These are phyloP conservation scores for Enteromius treurensis DNA, from an alignment of 2,797 vertebrate species.

Conservation along the genomic window DNA sequence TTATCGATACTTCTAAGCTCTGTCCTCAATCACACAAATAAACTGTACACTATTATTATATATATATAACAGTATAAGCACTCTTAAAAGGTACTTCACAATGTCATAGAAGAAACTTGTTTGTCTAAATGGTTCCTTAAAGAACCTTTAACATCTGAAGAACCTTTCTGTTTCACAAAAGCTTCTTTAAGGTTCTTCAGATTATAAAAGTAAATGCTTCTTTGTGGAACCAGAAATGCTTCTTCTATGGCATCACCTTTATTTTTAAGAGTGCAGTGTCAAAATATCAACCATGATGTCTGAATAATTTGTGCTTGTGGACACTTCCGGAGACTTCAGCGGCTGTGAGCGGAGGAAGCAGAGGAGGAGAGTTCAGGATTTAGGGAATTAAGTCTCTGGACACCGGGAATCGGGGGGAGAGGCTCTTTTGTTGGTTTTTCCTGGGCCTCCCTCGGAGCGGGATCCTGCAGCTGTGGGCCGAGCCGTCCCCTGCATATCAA, in stretches of 20 bases:
- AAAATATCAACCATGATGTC: neutral
- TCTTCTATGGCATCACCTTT: no score
- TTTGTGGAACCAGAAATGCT: neutral
- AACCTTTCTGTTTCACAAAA: no score
- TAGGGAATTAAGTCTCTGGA: conserved; percentile 82
- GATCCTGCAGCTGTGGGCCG: conserved; percentile 86
- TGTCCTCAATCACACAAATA: no score
- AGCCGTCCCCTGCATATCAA: conserved; percentile 86
- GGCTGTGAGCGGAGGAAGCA: conserved; percentile 65
- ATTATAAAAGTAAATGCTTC: neutral
- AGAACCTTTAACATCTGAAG: no score
- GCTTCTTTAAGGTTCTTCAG: no score
- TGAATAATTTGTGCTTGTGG: neutral
- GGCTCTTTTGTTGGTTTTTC: conserved; percentile 80
- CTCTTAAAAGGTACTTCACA: no score
- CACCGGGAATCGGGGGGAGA: conserved; percentile 68
- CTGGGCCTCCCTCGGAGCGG: conserved; percentile 76
- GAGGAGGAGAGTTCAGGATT: conserved; percentile 78
- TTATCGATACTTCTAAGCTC: no score
- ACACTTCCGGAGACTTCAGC: conserved; percentile 79
- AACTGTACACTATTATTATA: no score
- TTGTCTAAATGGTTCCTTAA: no score
- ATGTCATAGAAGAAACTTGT: no score
- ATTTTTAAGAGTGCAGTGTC: neutral
- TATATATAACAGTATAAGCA: no score